Conservation (phyloP, 2,888 invertebrate species). For the Stenurella melanura region DNA sequence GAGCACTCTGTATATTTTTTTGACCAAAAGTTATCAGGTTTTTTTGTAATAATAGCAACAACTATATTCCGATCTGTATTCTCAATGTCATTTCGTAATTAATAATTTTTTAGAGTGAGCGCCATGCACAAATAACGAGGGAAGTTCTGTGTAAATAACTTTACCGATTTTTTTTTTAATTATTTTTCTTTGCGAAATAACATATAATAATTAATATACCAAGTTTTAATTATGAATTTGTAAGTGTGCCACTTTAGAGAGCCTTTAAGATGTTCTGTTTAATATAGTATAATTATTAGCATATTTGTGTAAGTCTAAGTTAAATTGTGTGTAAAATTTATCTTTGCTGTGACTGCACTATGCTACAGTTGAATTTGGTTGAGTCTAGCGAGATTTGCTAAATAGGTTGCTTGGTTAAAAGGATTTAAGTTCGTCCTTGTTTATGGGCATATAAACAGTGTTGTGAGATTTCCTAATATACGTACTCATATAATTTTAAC, state of each 20-base stretch:
- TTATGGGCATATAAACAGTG: slow-evolving; percentile 8
- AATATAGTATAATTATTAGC: background rate
- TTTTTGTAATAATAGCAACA: too few relatives aligned
- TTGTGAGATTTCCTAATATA: slow-evolving; percentile 8
- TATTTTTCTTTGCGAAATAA: too few relatives aligned
- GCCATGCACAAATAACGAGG: too few relatives aligned
- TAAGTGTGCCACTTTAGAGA: background rate
- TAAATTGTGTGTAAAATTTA: slow-evolving; percentile 16
- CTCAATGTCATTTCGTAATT: too few relatives aligned
- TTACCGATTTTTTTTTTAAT: too few relatives aligned
- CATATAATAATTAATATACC: too few relatives aligned
- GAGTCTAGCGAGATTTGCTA: background rate
- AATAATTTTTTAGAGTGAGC: too few relatives aligned
- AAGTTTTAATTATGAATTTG: background rate
- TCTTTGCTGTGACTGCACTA: background rate
- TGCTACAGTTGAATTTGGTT: background rate
- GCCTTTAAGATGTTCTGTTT: background rate
- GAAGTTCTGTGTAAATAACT: too few relatives aligned
- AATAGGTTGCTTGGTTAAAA: slow-evolving; percentile 26
- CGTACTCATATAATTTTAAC: background rate
- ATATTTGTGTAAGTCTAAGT: background rate
- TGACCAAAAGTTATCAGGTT: too few relatives aligned
- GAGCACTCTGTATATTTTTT: too few relatives aligned
- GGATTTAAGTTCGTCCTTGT: slow-evolving; percentile 29
- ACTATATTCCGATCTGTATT: too few relatives aligned